Evolutionary conservation across 1,140 invertebrate species (phyloP).

Genomic region (Drepana arcuata): DNA sequence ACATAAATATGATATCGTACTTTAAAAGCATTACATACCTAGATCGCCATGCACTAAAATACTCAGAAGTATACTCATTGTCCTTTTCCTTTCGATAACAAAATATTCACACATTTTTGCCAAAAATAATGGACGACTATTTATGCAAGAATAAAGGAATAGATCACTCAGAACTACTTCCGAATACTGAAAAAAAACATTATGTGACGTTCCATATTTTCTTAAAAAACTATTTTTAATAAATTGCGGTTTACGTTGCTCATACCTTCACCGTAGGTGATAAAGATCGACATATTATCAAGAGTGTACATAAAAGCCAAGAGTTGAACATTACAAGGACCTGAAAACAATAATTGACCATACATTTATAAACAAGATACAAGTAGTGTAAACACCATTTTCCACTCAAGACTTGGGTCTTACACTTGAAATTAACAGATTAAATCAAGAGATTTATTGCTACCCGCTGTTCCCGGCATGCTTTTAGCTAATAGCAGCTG

Average conservation of each 20-base stretch:
- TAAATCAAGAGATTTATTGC: too few species aligned
- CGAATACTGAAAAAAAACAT: constrained; percentile 22
- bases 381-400: too few species aligned
- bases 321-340: constrained; percentile 39
- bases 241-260: too few species aligned
- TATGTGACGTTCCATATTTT: neutral
- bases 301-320: constrained; percentile 35
- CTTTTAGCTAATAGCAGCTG: too few species aligned
- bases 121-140: constrained; percentile 30
- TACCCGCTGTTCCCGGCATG: too few species aligned
- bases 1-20: too few species aligned
- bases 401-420: too few species aligned
- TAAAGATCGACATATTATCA: constrained; percentile 33
- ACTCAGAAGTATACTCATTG: constrained; percentile 20
- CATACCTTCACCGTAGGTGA: constrained; percentile 38
- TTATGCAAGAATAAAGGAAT: constrained; percentile 29
- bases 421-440: too few species aligned
- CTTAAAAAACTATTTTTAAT: neutral
- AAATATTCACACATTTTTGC: constrained; percentile 35
- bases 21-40: too few species aligned
- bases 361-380: too few species aligned
- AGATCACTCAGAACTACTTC: constrained; percentile 25
- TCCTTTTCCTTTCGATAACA: constrained; percentile 27
- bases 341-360: constrained; percentile 23
- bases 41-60: constrained; percentile 22